A percentile compares a stretch with the other conserved stretches of the same genome.
These are phyloP conservation scores for Petrocephalus microphthalmus DNA, from an alignment of 2,113 vertebrate species.

Conservation along the genomic window DNA sequence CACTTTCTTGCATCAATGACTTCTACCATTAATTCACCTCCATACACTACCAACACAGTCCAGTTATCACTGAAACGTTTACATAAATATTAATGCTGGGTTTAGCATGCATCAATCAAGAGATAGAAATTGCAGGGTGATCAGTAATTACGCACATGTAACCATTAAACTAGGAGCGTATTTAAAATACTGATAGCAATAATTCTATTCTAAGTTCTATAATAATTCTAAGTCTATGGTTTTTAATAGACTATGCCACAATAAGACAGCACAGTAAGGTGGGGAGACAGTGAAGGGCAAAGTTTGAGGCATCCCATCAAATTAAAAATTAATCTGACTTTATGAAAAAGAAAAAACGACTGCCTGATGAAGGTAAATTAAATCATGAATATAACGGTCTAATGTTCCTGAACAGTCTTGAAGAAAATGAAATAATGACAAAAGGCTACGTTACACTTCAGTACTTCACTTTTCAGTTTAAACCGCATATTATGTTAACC, in stretches of 20 bases:
- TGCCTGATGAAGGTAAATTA: background rate
- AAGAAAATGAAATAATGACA: background rate
- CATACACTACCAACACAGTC: background rate
- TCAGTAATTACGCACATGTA: background rate
- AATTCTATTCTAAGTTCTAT: too few species aligned
- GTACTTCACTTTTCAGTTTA: background rate
- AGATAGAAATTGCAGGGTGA: background rate
- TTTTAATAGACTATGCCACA: background rate
- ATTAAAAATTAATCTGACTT: background rate
- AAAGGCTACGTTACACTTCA: background rate
- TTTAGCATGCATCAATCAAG: background rate
- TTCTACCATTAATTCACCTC: background rate
- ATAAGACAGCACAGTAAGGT: background rate
- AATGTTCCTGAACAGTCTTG: background rate
- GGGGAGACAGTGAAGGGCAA: background rate
- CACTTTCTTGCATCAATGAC: background rate
- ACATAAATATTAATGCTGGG: background rate
- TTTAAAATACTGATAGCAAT: background rate
- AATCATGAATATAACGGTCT: background rate
- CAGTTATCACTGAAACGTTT: background rate
- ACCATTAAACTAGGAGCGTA: background rate
- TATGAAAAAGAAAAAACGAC: background rate
- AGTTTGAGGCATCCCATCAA: background rate
- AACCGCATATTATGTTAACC: background rate
- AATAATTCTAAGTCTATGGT: background rate